A percentile compares a stretch with the other conserved stretches of the same genome.
These are phyloP conservation scores for Heloderma charlesbogerti DNA, from an alignment of 2,113 vertebrate species.

Conservation along the genomic window DNA sequence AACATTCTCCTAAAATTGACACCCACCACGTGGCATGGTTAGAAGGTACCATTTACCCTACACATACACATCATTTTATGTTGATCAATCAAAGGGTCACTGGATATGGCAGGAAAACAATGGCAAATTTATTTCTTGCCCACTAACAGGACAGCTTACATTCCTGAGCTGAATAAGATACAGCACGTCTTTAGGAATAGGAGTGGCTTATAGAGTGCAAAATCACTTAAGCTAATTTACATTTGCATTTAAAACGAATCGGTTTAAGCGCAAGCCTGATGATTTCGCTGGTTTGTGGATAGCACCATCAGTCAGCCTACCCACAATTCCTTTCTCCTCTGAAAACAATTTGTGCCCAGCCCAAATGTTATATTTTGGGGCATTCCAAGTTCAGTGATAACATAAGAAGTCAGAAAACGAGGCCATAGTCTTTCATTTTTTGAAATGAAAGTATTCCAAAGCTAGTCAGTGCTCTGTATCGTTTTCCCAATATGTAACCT, in stretches of 20 bases:
- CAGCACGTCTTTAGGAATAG: slow-evolving; percentile 21
- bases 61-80: neutral
- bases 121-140: neutral
- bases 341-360: neutral
- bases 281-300: neutral
- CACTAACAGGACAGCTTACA: fast-evolving
- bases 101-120: neutral
- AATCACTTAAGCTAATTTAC: neutral
- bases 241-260: neutral
- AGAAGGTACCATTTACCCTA: neutral
- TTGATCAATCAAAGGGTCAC: neutral
- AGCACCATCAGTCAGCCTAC: neutral
- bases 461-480: neutral
- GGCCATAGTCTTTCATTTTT: neutral
- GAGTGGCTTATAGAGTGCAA: neutral
- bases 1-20: neutral
- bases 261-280: neutral
- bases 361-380: neutral
- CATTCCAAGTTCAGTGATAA: neutral
- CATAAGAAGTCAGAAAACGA: neutral
- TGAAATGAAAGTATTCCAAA: neutral
- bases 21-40: neutral
- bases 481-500: neutral
- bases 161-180: fast-evolving
- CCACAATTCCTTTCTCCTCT: neutral